Evolutionary conservation across 2,888 invertebrate species (phyloP).

Genomic region (Eupsilia transversa): DNA sequence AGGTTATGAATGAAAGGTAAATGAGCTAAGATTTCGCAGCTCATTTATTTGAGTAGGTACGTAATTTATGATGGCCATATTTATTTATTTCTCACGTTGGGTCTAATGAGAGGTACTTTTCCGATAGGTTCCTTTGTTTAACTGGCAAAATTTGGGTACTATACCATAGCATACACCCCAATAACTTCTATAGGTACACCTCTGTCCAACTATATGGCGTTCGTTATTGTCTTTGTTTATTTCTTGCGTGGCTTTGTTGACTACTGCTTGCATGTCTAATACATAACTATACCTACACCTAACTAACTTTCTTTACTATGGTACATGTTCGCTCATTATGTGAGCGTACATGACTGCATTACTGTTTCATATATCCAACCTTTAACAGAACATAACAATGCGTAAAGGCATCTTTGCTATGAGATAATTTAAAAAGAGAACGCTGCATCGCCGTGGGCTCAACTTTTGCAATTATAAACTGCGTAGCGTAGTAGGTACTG

Average conservation of each 20-base stretch:
- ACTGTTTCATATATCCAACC: slow-evolving; percentile 1
- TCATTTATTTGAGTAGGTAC: slow-evolving; percentile 43
- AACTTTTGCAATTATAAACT: slow-evolving; percentile 69
- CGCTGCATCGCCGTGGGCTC: slow-evolving; percentile 40
- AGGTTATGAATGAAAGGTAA: slow-evolving; percentile 48
- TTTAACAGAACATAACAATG: slow-evolving; percentile 29
- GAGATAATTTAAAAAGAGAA: slow-evolving; percentile 49
- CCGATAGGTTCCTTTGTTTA: slow-evolving; percentile 8
- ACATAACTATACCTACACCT: background rate
- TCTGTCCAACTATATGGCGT: background rate
- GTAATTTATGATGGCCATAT: slow-evolving; percentile 28
- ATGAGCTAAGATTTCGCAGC: slow-evolving; percentile 43
- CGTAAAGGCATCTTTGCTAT: slow-evolving; percentile 41
- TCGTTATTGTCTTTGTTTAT: background rate
- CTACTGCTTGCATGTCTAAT: background rate
- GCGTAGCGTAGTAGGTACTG: slow-evolving; percentile 50
- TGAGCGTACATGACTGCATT: slow-evolving; percentile 10
- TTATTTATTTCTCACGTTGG: slow-evolving; percentile 40
- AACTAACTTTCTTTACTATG: background rate
- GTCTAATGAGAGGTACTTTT: slow-evolving; percentile 21
- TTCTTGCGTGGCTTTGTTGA: background rate
- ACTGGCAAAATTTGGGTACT: background rate
- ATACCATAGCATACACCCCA: background rate
- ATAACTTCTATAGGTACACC: background rate
- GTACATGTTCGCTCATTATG: slow-evolving; percentile 17